Evolutionary conservation across 2,888 invertebrate species (phyloP).

Genomic region (Synergus japonicus): DNA sequence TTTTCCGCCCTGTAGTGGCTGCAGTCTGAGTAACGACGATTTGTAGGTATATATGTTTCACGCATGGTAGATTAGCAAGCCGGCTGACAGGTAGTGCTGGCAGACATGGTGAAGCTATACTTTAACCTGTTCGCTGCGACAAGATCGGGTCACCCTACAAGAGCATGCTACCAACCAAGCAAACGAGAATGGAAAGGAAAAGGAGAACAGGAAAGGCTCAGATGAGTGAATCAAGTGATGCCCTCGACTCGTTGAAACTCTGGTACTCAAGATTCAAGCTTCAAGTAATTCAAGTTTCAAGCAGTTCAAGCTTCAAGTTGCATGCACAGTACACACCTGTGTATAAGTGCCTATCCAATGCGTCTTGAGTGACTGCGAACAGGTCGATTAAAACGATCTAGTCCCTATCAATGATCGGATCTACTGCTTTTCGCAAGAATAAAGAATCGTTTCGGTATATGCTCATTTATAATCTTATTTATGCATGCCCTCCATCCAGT

Average conservation of each 20-base stretch:
- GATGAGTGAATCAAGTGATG: slow-evolving; percentile 26
- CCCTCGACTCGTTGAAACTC: slow-evolving; percentile 2
- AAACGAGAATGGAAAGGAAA: slow-evolving; percentile 33
- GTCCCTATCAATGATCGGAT: neutral
- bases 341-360: slow-evolving; percentile 2
- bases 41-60: neutral
- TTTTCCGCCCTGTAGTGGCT: neutral
- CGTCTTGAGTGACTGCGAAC: slow-evolving; percentile 7
- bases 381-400: slow-evolving; percentile 4
- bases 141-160: slow-evolving; percentile 25
- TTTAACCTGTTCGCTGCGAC: slow-evolving; percentile 4
- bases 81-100: neutral
- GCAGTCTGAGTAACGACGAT: no score
- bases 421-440: neutral
- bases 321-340: slow-evolving; percentile 2
- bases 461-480: slow-evolving; percentile 29
- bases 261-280: neutral
- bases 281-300: slow-evolving; percentile 9
- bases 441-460: slow-evolving; percentile 26
- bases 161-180: neutral
- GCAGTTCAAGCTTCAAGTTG: neutral
- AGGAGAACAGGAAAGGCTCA: slow-evolving; percentile 33
- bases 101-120: neutral
- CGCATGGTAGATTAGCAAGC: neutral
- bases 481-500: slow-evolving; percentile 17